These are phyloP conservation scores for Eupithecia subumbrata DNA, from an alignment of 2,888 invertebrate genomes.

Conservation along the genomic window DNA sequence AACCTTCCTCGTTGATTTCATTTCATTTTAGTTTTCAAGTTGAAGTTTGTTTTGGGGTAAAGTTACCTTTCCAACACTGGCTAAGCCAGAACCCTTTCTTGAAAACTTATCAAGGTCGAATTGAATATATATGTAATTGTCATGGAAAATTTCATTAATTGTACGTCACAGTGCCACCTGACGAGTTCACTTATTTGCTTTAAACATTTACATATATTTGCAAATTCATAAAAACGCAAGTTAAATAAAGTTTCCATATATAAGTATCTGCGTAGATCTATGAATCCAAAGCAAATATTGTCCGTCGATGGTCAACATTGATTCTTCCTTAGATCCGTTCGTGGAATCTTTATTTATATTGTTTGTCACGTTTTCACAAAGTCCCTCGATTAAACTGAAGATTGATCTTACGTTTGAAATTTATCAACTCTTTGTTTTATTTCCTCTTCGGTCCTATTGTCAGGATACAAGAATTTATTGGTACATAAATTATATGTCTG, in stretches of 20 bases:
- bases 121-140: neutral
- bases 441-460: neutral
- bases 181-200: conserved; percentile 2
- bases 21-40: neutral
- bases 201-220: conserved; percentile 10
- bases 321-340: conserved; percentile 24
- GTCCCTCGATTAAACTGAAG: neutral
- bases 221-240: conserved; percentile 16
- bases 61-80: neutral
- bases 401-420: too few relatives aligned
- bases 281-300: conserved; percentile 21
- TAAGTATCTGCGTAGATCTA: conserved; percentile 26
- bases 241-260: conserved; percentile 21
- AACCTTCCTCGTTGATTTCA: neutral
- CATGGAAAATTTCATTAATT: neutral
- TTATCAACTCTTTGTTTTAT: neutral
- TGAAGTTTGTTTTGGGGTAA: neutral
- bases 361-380: conserved; percentile 17
- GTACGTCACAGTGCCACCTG: neutral
- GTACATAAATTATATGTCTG: too few relatives aligned
- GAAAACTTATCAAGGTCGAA: neutral
- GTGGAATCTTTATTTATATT: conserved; percentile 4
- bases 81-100: neutral
- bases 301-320: conserved; percentile 21
- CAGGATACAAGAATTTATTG: too few relatives aligned